These are phyloP conservation scores for Torymus tubicola DNA, from an alignment of 2,888 invertebrate species.

Conservation along the genomic window DNA sequence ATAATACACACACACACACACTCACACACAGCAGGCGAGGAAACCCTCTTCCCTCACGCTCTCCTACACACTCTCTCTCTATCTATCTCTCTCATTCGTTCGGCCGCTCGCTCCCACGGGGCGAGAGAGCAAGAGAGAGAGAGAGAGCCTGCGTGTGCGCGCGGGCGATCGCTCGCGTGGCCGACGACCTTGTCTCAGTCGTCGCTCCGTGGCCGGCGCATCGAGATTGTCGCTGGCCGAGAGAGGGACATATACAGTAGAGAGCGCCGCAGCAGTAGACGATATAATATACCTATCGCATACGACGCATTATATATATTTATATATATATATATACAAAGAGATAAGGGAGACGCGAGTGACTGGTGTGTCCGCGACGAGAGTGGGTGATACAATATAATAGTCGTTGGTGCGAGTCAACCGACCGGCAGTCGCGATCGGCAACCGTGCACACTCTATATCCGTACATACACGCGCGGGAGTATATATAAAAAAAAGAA, in stretches of 20 bases:
- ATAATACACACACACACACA: too few relatives aligned
- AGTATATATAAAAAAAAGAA: too few relatives aligned
- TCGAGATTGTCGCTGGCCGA: conserved; percentile 29
- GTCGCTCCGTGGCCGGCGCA: conserved; percentile 47
- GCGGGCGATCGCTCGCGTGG: conserved; percentile 46
- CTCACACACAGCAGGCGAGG: too few relatives aligned
- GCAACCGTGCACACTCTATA: too few relatives aligned
- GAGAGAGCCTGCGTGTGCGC: background rate
- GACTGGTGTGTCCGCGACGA: conserved; percentile 1
- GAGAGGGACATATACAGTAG: background rate
- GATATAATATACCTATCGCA: too few relatives aligned
- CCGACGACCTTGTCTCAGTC: conserved; percentile 60
- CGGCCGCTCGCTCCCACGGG: background rate
- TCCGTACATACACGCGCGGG: too few relatives aligned
- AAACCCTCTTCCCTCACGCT: background rate
- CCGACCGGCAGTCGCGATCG: too few relatives aligned
- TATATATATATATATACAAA: too few relatives aligned
- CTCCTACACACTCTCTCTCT: too few relatives aligned
- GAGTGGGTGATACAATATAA: conserved; percentile 12
- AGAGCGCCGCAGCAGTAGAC: too few relatives aligned
- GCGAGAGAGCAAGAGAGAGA: background rate
- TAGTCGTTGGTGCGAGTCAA: background rate
- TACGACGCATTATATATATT: too few relatives aligned
- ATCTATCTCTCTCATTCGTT: conserved; percentile 12
- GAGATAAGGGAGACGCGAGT: conserved; percentile 3